These are phyloP conservation scores for Hippocampus guttulatus DNA, from an alignment of 2,113 vertebrate genomes.

Conservation along the genomic window DNA sequence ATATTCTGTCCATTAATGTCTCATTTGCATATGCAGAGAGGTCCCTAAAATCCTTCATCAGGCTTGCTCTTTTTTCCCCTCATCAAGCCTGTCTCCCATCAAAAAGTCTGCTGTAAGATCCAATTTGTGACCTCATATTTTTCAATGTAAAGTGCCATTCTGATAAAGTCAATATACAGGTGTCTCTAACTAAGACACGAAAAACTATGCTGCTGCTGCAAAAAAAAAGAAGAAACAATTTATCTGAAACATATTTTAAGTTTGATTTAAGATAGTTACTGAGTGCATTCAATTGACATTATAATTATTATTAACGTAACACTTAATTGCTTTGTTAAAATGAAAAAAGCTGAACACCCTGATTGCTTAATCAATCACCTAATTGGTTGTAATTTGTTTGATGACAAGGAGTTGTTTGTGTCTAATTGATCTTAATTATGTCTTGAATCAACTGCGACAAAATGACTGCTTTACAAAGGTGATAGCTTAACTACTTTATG, in stretches of 20 bases:
- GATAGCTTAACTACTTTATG: no score
- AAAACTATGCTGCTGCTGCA: background rate
- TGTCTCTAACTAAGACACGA: background rate
- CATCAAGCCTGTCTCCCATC: background rate
- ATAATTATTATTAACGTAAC: no score
- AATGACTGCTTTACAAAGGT: no score
- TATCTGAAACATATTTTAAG: background rate
- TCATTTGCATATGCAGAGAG: background rate
- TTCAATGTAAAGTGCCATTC: background rate
- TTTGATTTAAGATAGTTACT: no score
- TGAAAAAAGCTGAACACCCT: background rate
- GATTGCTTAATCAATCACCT: no score
- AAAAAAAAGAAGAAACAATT: background rate
- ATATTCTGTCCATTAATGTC: background rate
- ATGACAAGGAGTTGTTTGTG: no score
- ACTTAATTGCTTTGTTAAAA: no score
- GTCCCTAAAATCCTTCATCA: background rate
- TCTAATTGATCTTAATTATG: no score
- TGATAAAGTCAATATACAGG: background rate
- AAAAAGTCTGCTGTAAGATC: slow-evolving; percentile 11
- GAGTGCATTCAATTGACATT: background rate
- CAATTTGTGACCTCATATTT: slow-evolving; percentile 1
- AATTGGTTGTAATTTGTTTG: no score
- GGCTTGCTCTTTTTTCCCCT: no score
- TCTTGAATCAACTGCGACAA: no score